Conservation (phyloP, 2,113 vertebrate genomes). For the Bagarius yarrelli region DNA sequence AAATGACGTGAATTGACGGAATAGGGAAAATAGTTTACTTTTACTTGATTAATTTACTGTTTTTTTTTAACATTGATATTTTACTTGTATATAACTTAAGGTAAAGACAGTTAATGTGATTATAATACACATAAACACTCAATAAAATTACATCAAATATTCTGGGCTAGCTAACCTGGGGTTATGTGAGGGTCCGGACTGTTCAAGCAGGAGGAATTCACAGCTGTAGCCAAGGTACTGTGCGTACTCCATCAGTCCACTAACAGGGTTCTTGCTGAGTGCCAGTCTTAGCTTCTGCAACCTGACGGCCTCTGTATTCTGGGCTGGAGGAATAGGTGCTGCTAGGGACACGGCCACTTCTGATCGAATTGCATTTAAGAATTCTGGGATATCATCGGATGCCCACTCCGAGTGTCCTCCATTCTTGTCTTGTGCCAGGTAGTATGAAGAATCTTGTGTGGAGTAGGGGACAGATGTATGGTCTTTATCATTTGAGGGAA, state of each 20-base stretch:
- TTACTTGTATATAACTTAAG: not conserved
- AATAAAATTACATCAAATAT: not conserved
- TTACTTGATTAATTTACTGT: no score
- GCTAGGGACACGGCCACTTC: slow-evolving; percentile 68
- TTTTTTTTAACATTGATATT: no score
- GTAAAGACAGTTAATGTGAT: not conserved
- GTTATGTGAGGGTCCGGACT: slow-evolving; percentile 91
- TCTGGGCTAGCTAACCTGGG: slow-evolving; percentile 77
- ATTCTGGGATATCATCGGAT: slow-evolving; percentile 86
- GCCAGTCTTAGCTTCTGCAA: slow-evolving; percentile 85
- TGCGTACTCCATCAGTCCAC: slow-evolving; percentile 91
- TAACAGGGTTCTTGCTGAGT: slow-evolving; percentile 90
- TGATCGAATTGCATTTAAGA: slow-evolving; percentile 78
- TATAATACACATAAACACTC: not conserved
- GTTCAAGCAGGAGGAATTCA: slow-evolving; percentile 86
- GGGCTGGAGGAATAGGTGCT: slow-evolving; percentile 65
- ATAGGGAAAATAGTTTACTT: no score
- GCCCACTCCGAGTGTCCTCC: slow-evolving; percentile 78
- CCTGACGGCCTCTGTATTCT: slow-evolving; percentile 66
- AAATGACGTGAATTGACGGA: not conserved
- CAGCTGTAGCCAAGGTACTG: slow-evolving; percentile 86
- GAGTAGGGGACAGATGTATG: not conserved
- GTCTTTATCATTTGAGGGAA: slow-evolving; percentile 22
- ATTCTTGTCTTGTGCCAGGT: slow-evolving; percentile 57
- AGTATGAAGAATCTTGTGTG: not conserved